Conservation (phyloP, 2,888 invertebrate species). For the Cryptophagus acutangulus region DNA sequence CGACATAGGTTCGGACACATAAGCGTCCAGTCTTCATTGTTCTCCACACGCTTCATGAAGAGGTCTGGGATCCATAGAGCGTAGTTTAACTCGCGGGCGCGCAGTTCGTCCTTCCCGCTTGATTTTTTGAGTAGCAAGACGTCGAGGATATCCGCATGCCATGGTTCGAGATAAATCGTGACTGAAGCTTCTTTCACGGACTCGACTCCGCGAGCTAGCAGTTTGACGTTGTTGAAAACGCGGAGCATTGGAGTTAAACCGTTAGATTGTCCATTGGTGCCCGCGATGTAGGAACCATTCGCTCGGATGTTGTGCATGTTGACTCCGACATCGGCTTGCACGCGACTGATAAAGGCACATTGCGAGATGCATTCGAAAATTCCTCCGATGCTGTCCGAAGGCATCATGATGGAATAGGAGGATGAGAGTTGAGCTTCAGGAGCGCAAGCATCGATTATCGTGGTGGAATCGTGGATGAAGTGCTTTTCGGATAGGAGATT, state of each 20-base stretch:
- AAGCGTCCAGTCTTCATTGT: slow-evolving; percentile 81
- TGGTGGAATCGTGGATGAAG: slow-evolving; percentile 98
- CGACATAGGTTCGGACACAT: slow-evolving; percentile 97
- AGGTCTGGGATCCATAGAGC: slow-evolving; percentile 98
- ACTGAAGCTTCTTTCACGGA: slow-evolving; percentile 97
- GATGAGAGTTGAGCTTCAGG: slow-evolving; percentile 88
- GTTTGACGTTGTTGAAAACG: slow-evolving; percentile 91
- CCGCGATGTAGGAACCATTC: slow-evolving; percentile 85
- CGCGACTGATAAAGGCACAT: slow-evolving; percentile 94
- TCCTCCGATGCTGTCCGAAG: slow-evolving; percentile 91
- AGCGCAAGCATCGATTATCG: slow-evolving; percentile 93
- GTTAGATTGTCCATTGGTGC: slow-evolving; percentile 92
- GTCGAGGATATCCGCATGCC: slow-evolving; percentile 97
- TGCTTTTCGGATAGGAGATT: slow-evolving; percentile 90
- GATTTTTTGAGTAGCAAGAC: slow-evolving; percentile 94
- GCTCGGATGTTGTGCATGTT: slow-evolving; percentile 95
- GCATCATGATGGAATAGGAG: slow-evolving; percentile 93
- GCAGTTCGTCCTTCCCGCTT: slow-evolving; percentile 81
- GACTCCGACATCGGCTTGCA: slow-evolving; percentile 94
- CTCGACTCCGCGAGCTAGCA: slow-evolving; percentile 97
- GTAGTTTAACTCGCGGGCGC: slow-evolving; percentile 94
- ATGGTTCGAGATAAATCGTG: slow-evolving; percentile 96
- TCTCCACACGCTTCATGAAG: slow-evolving; percentile 92
- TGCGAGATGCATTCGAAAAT: slow-evolving; percentile 88
- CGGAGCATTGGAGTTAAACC: slow-evolving; percentile 94